Evolutionary conservation across 1,140 invertebrate genomes (phyloP).

Genomic region (Rhagoletis pomonella): DNA sequence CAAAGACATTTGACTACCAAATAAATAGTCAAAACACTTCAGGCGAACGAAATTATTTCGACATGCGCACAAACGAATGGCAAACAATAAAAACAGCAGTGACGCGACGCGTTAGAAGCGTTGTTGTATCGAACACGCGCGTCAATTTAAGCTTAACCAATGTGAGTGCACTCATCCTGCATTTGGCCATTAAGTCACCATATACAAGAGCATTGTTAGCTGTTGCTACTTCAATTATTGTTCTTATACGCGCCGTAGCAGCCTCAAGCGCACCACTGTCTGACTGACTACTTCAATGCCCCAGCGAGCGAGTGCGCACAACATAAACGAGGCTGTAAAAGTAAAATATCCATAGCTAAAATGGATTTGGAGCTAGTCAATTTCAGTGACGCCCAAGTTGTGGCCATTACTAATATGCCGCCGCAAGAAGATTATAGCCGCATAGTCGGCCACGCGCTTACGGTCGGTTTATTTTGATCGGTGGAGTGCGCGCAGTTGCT

Average conservation of each 20-base stretch:
- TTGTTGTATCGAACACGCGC: not conserved
- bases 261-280: not conserved
- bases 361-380: conserved; percentile 39
- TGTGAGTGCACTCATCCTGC: not conserved
- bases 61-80: conserved; percentile 33
- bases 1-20: conserved; percentile 44
- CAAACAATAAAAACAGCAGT: not conserved
- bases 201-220: not conserved
- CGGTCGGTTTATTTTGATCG: not conserved
- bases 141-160: not conserved
- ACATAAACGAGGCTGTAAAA: conserved; percentile 22
- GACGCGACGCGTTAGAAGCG: not conserved
- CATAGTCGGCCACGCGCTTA: not conserved
- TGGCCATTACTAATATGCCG: conserved; percentile 33
- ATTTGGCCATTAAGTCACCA: not conserved
- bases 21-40: conserved; percentile 24
- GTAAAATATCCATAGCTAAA: not conserved
- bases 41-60: conserved; percentile 10
- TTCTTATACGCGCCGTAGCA: not conserved
- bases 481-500: not conserved
- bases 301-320: not conserved
- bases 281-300: not conserved
- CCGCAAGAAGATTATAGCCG: not conserved
- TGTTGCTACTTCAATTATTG: not conserved
- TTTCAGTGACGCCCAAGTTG: conserved; percentile 22